Conservation (phyloP, 2,888 invertebrate species). For the Odontocolon sp. region DNA sequence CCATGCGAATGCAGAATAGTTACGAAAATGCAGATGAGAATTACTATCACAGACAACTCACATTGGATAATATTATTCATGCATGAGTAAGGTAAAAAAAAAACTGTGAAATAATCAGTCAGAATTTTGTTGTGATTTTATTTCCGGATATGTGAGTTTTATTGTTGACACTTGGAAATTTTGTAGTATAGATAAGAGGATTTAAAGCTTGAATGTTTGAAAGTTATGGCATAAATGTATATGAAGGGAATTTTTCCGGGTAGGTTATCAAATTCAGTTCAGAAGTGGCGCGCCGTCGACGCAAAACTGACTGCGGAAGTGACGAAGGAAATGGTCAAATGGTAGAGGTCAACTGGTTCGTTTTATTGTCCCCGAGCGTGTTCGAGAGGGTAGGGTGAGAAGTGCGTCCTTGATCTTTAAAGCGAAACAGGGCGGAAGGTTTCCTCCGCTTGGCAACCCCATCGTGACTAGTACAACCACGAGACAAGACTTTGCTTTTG, state of each 20-base stretch:
- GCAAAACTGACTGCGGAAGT: neutral
- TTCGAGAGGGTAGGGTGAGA: neutral
- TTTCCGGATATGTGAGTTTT: too few relatives aligned
- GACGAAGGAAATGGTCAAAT: constrained; percentile 16
- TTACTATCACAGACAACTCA: too few relatives aligned
- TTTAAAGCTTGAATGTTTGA: too few relatives aligned
- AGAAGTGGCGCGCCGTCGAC: neutral
- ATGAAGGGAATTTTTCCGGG: neutral
- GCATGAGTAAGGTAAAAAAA: too few relatives aligned
- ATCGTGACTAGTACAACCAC: neutral
- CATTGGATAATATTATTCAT: too few relatives aligned
- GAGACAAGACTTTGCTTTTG: constrained; percentile 17
- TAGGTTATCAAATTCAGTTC: constrained; percentile 9
- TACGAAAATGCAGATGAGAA: too few relatives aligned
- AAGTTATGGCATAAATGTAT: too few relatives aligned
- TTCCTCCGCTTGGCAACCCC: constrained; percentile 5
- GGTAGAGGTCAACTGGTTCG: constrained; percentile 16
- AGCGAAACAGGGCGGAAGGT: constrained; percentile 7
- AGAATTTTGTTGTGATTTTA: too few relatives aligned
- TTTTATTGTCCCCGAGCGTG: constrained; percentile 5
- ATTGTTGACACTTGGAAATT: too few relatives aligned
- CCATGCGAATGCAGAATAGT: too few relatives aligned
- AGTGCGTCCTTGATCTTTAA: constrained; percentile 40
- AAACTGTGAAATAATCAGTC: too few relatives aligned
- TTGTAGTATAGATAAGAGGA: too few relatives aligned